Evolutionary conservation across 2,888 invertebrate genomes (phyloP).

Genomic region (Galerucella pusilla): DNA sequence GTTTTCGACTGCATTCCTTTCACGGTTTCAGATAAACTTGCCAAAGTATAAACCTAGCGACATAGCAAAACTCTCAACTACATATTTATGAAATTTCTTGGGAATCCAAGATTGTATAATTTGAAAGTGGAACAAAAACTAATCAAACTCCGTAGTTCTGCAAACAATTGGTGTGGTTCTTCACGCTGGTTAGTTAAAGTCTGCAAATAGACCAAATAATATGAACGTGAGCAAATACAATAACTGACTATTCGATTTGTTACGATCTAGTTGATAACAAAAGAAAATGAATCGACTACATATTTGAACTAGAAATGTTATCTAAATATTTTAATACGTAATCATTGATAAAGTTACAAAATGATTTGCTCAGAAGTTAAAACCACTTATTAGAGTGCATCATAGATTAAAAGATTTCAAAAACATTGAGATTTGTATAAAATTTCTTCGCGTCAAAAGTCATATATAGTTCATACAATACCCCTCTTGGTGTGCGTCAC

Average conservation of each 20-base stretch:
- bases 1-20: too few species aligned
- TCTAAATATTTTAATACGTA: background rate
- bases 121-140: background rate
- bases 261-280: background rate
- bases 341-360: background rate
- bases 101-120: background rate
- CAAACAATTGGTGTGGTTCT: background rate
- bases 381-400: too few species aligned
- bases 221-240: background rate
- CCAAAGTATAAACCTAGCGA: too few species aligned
- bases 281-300: background rate
- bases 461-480: too few species aligned
- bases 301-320: background rate
- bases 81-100: too few species aligned
- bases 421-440: too few species aligned
- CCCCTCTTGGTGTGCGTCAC: too few species aligned
- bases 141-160: background rate
- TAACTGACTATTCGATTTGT: background rate
- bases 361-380: too few species aligned
- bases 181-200: background rate
- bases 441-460: too few species aligned
- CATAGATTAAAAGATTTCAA: too few species aligned
- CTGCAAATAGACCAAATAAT: background rate
- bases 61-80: too few species aligned
- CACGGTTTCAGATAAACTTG: too few species aligned